Conservation (phyloP, 2,888 invertebrate genomes). For the Ditula angustiorana region DNA sequence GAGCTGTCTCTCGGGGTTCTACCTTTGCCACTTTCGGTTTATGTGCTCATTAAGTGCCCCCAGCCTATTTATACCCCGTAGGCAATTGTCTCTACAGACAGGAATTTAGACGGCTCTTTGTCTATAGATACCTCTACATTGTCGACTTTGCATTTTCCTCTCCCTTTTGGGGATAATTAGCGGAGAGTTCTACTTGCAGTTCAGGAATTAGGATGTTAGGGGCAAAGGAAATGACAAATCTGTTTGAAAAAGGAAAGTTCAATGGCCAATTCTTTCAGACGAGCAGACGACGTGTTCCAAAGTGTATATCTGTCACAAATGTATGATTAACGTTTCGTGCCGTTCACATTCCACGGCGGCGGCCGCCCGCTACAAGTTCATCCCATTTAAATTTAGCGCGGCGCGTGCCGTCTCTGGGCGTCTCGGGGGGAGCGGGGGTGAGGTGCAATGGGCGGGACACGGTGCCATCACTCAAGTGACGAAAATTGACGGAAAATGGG, state of each 20-base stretch:
- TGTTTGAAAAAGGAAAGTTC: slow-evolving; percentile 45
- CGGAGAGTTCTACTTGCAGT: background rate
- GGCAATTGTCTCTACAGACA: slow-evolving; percentile 66
- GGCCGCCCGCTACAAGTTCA: slow-evolving; percentile 83
- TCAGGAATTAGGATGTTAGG: background rate
- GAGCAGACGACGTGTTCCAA: slow-evolving; percentile 62
- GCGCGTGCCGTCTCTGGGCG: slow-evolving; percentile 77
- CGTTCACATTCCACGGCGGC: slow-evolving; percentile 74
- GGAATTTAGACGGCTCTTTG: slow-evolving; percentile 74
- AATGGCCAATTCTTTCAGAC: slow-evolving; percentile 59
- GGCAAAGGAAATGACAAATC: slow-evolving; percentile 37
- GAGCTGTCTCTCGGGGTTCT: slow-evolving; percentile 60
- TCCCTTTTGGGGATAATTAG: slow-evolving; percentile 27
- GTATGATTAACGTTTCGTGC: slow-evolving; percentile 81
- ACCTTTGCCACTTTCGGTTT: slow-evolving; percentile 68
- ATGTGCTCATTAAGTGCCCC: slow-evolving; percentile 81
- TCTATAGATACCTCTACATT: slow-evolving; percentile 55
- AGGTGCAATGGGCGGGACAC: slow-evolving; percentile 72
- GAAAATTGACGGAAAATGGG: slow-evolving; percentile 86
- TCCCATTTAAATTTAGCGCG: slow-evolving; percentile 84
- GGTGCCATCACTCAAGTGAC: slow-evolving; percentile 85
- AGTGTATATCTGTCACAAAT: slow-evolving; percentile 80
- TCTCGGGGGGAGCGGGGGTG: slow-evolving; percentile 50
- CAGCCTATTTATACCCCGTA: slow-evolving; percentile 77
- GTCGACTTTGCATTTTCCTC: slow-evolving; percentile 64